These are phyloP conservation scores for Pteromalus puparum DNA, from an alignment of 1,140 invertebrate genomes.

Conservation along the genomic window DNA sequence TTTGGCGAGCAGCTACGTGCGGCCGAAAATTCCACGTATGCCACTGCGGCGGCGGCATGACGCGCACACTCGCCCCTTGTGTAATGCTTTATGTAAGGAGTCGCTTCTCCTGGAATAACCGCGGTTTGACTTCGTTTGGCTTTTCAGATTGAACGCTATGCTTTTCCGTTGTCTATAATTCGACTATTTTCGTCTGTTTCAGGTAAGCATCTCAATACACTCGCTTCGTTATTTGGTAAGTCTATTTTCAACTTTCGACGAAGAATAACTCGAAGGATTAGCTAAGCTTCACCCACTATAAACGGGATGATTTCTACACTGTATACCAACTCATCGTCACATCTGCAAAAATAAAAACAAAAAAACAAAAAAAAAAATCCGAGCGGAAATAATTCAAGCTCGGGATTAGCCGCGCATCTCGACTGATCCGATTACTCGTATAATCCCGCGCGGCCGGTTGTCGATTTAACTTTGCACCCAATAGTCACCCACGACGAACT, in stretches of 20 bases:
- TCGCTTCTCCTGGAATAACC: neutral
- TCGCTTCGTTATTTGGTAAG: neutral
- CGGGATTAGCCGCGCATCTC: slow-evolving; percentile 30
- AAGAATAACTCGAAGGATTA: no score
- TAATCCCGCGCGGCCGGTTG: slow-evolving; percentile 14
- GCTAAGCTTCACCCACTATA: neutral
- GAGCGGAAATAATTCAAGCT: neutral
- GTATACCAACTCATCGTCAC: neutral
- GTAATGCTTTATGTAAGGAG: slow-evolving; percentile 10
- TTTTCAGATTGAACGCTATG: no score
- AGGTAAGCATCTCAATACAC: no score
- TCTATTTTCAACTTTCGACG: no score
- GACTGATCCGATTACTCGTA: slow-evolving; percentile 41
- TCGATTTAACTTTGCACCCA: slow-evolving; percentile 1
- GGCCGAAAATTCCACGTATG: slow-evolving; percentile 25
- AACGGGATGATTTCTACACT: neutral
- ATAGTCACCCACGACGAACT: neutral
- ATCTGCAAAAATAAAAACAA: neutral
- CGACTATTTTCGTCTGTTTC: no score
- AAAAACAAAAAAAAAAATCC: no score
- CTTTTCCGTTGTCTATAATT: no score
- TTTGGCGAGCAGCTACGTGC: neutral
- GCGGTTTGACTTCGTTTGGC: neutral
- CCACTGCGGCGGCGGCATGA: neutral
- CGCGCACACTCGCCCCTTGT: neutral